These are phyloP conservation scores for Lerema accius DNA, from an alignment of 1,140 invertebrate genomes.

Conservation along the genomic window DNA sequence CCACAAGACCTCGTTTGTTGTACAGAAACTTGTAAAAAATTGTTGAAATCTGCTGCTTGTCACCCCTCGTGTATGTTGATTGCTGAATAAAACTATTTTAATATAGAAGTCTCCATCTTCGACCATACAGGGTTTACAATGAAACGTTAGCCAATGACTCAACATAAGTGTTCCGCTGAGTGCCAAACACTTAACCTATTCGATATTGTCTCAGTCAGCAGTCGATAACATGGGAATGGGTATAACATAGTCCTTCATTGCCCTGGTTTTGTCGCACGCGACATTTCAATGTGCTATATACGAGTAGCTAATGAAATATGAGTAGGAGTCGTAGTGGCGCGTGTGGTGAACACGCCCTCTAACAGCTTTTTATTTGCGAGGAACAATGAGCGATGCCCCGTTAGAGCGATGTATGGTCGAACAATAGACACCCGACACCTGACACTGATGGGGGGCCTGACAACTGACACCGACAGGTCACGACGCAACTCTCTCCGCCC, in stretches of 20 bases:
- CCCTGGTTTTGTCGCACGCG: too few species aligned
- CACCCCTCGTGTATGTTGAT: too few species aligned
- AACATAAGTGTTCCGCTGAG: neutral
- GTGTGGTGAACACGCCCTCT: neutral
- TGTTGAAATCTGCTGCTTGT: too few species aligned
- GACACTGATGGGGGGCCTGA: slow-evolving; percentile 7
- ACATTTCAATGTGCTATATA: too few species aligned
- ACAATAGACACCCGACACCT: slow-evolving; percentile 28
- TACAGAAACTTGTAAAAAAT: too few species aligned
- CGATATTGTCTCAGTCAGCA: neutral
- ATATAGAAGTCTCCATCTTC: too few species aligned
- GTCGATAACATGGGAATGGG: neutral
- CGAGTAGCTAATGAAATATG: neutral
- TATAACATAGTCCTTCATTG: too few species aligned
- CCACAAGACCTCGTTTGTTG: too few species aligned
- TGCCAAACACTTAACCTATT: neutral
- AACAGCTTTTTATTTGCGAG: slow-evolving; percentile 3
- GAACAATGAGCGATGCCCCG: slow-evolving; percentile 25
- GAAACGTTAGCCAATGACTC: too few species aligned
- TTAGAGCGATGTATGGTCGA: slow-evolving; percentile 17
- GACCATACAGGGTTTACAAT: too few species aligned
- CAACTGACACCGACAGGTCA: neutral
- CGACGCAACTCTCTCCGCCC: neutral
- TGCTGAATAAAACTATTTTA: too few species aligned
- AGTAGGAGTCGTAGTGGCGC: neutral